phyloP scores from a whole-genome alignment of 1,140 invertebrate species.

The Drosophila leontia region DNA sequence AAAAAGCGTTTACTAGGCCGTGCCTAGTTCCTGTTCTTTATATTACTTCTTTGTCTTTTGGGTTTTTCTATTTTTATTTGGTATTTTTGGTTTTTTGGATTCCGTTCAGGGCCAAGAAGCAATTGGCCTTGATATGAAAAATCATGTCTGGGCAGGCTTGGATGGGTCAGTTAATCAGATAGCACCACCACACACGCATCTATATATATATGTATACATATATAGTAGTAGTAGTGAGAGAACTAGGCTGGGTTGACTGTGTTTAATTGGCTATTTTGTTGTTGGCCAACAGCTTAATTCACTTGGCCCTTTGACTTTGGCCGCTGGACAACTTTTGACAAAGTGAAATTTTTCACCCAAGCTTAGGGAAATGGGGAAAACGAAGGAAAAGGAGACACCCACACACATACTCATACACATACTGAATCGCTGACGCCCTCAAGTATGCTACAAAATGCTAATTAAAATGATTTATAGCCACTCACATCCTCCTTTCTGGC shows the following conservation, averaged over 20 bases:
- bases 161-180: slow-evolving; percentile 75
- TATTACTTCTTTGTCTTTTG: slow-evolving; percentile 1
- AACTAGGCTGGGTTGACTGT: slow-evolving; percentile 42
- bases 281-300: slow-evolving; percentile 71
- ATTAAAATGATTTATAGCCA: slow-evolving; percentile 75
- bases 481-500: slow-evolving; percentile 2
- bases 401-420: neutral
- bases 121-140: slow-evolving; percentile 70
- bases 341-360: slow-evolving; percentile 41
- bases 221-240: neutral
- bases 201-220: neutral
- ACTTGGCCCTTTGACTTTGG: slow-evolving; percentile 21
- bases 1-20: slow-evolving; percentile 41
- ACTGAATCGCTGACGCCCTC: slow-evolving; percentile 58
- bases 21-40: slow-evolving; percentile 62
- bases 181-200: slow-evolving; percentile 39
- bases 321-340: slow-evolving; percentile 47
- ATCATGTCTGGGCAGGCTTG: slow-evolving; percentile 70
- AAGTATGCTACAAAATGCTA: slow-evolving; percentile 58
- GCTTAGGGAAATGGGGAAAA: neutral
- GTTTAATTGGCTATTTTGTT: slow-evolving; percentile 63
- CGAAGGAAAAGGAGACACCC: neutral
- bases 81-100: slow-evolving; percentile 1
- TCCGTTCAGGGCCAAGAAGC: slow-evolving; percentile 39
- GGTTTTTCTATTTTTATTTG: neutral